phyloP scores from a whole-genome alignment of 2,888 invertebrate species.

The Drosophila merina region DNA sequence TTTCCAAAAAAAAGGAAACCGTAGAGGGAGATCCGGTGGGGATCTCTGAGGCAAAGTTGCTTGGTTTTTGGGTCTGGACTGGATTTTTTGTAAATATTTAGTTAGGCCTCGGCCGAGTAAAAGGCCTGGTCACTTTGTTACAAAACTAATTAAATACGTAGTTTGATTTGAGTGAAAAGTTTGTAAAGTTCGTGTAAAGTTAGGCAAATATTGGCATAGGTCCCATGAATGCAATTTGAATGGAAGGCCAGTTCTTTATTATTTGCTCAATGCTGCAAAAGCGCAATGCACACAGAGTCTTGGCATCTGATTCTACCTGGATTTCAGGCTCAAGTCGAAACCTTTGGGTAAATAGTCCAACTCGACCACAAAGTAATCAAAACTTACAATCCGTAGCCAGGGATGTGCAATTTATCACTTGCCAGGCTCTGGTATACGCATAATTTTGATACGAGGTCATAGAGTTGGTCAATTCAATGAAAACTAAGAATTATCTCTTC shows the following conservation, averaged over 20 bases:
- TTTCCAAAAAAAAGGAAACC: slow-evolving; percentile 14
- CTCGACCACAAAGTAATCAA: slow-evolving; percentile 70
- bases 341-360: slow-evolving; percentile 49
- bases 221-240: slow-evolving; percentile 52
- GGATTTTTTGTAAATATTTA: slow-evolving; percentile 70
- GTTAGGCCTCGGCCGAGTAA: slow-evolving; percentile 54
- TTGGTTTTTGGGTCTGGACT: slow-evolving; percentile 18
- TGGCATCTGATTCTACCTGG: slow-evolving; percentile 36
- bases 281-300: slow-evolving; percentile 51
- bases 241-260: slow-evolving; percentile 30
- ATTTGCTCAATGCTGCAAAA: slow-evolving; percentile 56
- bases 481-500: too few species aligned
- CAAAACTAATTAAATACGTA: slow-evolving; percentile 53
- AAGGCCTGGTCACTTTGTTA: slow-evolving; percentile 20
- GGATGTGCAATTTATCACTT: slow-evolving; percentile 57
- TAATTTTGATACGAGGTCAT: slow-evolving; percentile 34
- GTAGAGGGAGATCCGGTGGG: not conserved
- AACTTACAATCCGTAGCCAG: slow-evolving; percentile 49
- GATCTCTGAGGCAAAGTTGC: slow-evolving; percentile 18
- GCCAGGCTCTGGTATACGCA: slow-evolving; percentile 53
- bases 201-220: slow-evolving; percentile 59
- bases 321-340: slow-evolving; percentile 15
- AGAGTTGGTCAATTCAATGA: not conserved
- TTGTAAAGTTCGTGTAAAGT: slow-evolving; percentile 29
- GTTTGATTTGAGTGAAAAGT: slow-evolving; percentile 33